Base-by-base conservation (phyloP, 2,888 invertebrate species). In the Heliconius ismenius region DNA sequence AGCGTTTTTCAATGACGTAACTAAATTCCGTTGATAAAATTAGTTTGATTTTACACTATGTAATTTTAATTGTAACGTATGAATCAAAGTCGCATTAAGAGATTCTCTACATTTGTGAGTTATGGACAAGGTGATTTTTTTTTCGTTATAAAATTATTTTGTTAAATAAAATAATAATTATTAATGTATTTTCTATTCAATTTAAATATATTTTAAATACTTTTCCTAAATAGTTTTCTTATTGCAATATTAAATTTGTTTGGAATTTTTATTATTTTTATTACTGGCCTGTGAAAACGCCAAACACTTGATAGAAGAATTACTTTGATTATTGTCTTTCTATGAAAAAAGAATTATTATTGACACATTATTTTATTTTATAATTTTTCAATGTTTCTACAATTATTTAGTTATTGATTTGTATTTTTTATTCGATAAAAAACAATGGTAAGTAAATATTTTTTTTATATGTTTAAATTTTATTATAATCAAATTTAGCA, bases 261-360 rank as follows among this genome's bases (percentile, higher is more conserved):
- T 67, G 18, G 24, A 10, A 9, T 32, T 63, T n/a, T 39, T 54
- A 28, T 13, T n/a, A 21, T 11, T 6, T 28, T 62, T n/a, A 32
- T 21, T 36, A 65, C 79, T 77, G 79, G 79, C 70, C 11, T 62
- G 65, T 43, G 15, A 73, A 62, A 24, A 75, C 43, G 32, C 62
- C 69, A 69, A 28, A 49, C 18, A 7, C 54, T 36, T 79, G 75
- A 76, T 75, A 79, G 79, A 79, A 79, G 79, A 77, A 74, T 75
- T 54, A 58, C 15, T 28, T 65, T 36, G n/a, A 65, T 39, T n/a
- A 67, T 76, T 60, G 60, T 62, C 68, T 63, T 69, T 26, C 72
- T 76, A 36, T 63, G 49, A 60, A 72, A 76, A 78, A 74, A 67
- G 76, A 78, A 76, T 70, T 70, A 49, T 78, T 62, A 28, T 26